Conservation (phyloP, 1,140 invertebrate species). For the Neoseiulus cucumeris region DNA sequence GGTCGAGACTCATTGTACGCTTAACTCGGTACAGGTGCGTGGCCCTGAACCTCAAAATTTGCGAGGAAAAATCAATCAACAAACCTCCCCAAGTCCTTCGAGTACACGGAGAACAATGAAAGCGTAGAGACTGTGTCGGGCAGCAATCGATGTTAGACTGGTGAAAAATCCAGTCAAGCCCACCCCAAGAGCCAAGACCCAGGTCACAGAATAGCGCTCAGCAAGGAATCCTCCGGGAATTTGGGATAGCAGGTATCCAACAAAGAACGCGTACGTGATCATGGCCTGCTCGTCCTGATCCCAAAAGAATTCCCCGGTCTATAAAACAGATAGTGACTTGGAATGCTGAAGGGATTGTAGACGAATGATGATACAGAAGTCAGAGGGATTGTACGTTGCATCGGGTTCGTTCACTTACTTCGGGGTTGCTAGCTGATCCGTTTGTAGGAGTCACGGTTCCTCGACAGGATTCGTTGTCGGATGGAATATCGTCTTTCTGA, state of each 20-base stretch:
- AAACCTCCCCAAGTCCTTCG: not conserved
- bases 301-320: conserved; percentile 25
- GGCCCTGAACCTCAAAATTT: too few relatives aligned
- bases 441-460: too few relatives aligned
- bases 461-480: not conserved
- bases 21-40: too few relatives aligned
- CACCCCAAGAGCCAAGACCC: not conserved
- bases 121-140: not conserved
- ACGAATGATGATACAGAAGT: too few relatives aligned
- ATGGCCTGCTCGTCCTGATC: conserved; percentile 26
- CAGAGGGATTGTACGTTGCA: too few relatives aligned
- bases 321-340: too few relatives aligned
- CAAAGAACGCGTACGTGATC: conserved; percentile 28
- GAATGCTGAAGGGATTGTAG: too few relatives aligned
- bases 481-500: not conserved
- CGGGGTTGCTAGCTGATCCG: too few relatives aligned
- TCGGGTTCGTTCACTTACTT: too few relatives aligned
- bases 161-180: not conserved
- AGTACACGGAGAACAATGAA: not conserved
- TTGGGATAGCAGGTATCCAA: conserved; percentile 29
- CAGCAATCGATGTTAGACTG: not conserved
- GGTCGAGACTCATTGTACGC: too few relatives aligned
- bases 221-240: conserved; percentile 28
- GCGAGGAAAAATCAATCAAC: too few relatives aligned
- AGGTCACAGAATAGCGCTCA: conserved; percentile 25